phyloP scores from a whole-genome alignment of 2,113 vertebrate species.

The Epinephelus cyanopodus region DNA sequence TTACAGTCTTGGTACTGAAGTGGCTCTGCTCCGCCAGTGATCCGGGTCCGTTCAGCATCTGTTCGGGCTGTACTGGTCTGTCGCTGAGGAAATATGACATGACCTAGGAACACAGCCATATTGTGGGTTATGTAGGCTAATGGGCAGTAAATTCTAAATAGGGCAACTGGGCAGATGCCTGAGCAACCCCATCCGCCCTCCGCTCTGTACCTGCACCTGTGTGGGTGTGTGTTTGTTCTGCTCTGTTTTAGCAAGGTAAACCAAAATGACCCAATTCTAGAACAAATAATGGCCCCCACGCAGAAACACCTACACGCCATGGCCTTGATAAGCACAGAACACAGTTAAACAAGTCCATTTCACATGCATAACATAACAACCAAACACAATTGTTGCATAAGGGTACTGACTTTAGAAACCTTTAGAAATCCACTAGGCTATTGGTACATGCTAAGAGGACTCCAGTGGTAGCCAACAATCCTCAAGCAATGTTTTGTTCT shows the following conservation, averaged over 20 bases:
- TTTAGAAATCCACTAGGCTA: not conserved
- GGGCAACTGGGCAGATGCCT: conserved; percentile 19
- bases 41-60: conserved; percentile 51
- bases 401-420: not conserved
- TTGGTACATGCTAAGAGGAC: no score
- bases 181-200: conserved; percentile 3
- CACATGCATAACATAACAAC: conserved; percentile 5
- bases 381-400: conserved; percentile 24
- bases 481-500: not conserved
- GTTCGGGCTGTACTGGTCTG: conserved; percentile 12
- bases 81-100: conserved; percentile 13
- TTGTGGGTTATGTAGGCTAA: conserved; percentile 26
- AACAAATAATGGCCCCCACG: conserved; percentile 3
- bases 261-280: not conserved
- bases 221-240: conserved; percentile 26
- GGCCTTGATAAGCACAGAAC: not conserved
- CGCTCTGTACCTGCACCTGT: conserved; percentile 20
- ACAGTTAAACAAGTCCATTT: not conserved
- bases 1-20: not conserved
- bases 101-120: conserved; percentile 6
- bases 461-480: not conserved
- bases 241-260: not conserved
- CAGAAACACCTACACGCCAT: conserved; percentile 29
- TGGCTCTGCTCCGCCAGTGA: conserved; percentile 29
- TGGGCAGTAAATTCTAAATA: conserved; percentile 29